These are phyloP conservation scores for Stegastes partitus DNA, from an alignment of 2,113 vertebrate genomes.

Conservation along the genomic window DNA sequence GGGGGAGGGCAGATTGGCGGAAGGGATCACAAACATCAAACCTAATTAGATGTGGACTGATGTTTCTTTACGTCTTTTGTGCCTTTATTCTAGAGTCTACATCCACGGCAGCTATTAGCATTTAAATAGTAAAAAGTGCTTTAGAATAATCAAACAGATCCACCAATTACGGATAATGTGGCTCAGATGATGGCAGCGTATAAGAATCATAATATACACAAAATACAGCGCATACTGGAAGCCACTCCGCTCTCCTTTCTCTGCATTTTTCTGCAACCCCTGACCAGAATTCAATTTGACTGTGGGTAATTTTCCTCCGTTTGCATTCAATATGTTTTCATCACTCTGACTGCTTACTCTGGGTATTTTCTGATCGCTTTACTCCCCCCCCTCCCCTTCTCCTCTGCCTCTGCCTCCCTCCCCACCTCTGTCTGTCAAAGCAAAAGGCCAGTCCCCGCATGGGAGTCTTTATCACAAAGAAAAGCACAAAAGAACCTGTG, in stretches of 20 bases:
- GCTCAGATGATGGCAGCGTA: constrained; percentile 24
- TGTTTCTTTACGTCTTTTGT: constrained; percentile 25
- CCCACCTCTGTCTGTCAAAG: constrained; percentile 50
- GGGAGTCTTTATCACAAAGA: constrained; percentile 71
- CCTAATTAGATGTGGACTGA: constrained; percentile 23
- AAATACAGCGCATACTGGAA: constrained; percentile 12
- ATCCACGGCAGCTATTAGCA: constrained; percentile 30
- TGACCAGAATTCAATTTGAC: constrained; percentile 71
- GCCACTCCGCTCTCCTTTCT: constrained; percentile 12
- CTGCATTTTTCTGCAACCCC: constrained; percentile 51
- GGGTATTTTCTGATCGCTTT: constrained; percentile 52
- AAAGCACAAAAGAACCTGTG: constrained; percentile 56
- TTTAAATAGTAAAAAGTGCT: constrained; percentile 40
- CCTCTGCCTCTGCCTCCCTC: not conserved
- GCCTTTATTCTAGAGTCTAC: constrained; percentile 23
- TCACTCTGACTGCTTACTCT: constrained; percentile 68
- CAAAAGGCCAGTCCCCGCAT: constrained; percentile 67
- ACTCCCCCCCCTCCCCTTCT: not conserved
- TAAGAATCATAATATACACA: constrained; percentile 27
- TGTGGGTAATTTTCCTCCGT: constrained; percentile 60
- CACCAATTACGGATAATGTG: constrained; percentile 21
- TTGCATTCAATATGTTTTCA: constrained; percentile 73
- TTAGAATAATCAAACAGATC: constrained; percentile 42
- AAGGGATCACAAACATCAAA: constrained; percentile 49
- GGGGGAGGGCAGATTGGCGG: constrained; percentile 4